Conservation (phyloP, 2,113 vertebrate species). For the Cettia cetti region DNA sequence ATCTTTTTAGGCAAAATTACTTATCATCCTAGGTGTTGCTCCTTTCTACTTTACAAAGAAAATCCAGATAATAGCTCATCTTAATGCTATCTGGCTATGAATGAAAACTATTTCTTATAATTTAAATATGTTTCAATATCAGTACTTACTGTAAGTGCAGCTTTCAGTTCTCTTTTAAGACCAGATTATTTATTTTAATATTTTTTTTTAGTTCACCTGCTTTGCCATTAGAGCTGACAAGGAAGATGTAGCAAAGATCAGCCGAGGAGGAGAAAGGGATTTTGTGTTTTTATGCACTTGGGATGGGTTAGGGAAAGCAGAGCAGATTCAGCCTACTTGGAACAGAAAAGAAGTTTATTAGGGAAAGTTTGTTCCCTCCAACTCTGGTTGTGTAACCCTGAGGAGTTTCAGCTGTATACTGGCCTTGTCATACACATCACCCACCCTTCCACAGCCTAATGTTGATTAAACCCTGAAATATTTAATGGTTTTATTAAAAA, state of each 20-base stretch:
- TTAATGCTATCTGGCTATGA: not conserved
- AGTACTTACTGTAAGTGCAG: not conserved
- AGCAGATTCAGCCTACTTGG: not conserved
- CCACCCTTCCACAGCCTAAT: not conserved
- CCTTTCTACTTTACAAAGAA: not conserved
- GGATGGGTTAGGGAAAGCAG: not conserved
- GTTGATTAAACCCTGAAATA: not conserved
- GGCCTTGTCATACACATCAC: not conserved
- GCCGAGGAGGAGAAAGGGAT: not conserved
- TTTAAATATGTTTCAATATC: not conserved
- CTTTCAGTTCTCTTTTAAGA: not conserved
- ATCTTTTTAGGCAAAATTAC: not conserved
- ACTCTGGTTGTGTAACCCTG: not conserved
- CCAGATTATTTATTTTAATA: not conserved
- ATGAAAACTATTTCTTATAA: not conserved
- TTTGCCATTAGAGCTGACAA: not conserved
- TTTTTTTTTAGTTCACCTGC: not conserved
- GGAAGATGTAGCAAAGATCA: not conserved
- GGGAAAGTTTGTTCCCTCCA: not conserved
- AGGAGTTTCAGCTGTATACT: not conserved
- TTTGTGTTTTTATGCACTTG: not conserved
- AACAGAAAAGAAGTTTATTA: not conserved
- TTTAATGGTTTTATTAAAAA: not conserved
- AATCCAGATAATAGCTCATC: not conserved
- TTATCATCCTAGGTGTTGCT: not conserved